These are phyloP conservation scores for Meandrina meandrites DNA, from an alignment of 92 coral and sea anemone genomes.

Conservation along the genomic window DNA sequence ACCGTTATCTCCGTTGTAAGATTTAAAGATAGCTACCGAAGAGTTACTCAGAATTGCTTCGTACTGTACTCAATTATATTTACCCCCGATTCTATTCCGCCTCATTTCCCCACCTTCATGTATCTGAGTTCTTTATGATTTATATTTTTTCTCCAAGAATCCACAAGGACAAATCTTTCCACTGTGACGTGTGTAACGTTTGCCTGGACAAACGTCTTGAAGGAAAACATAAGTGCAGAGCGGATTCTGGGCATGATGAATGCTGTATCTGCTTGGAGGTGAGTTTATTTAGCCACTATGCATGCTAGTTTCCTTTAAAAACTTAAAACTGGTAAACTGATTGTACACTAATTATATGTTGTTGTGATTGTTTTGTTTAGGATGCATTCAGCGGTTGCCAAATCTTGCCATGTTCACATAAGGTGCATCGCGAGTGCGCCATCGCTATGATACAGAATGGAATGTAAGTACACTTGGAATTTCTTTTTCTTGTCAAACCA, in stretches of 20 bases:
- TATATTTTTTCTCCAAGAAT: constrained; percentile 33
- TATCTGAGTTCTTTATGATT: background rate
- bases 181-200: constrained; percentile 83
- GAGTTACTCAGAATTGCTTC: too few species aligned
- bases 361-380: too few species aligned
- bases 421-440: constrained; percentile 75
- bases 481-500: too few species aligned
- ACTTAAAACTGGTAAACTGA: too few species aligned
- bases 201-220: constrained; percentile 75
- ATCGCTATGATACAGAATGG: constrained; percentile 62
- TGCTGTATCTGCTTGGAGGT: constrained; percentile 94
- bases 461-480: constrained; percentile 56
- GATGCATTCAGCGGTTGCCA: constrained; percentile 84
- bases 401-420: constrained; percentile 74
- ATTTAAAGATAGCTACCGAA: too few species aligned
- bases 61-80: background rate
- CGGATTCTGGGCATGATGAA: constrained; percentile 88
- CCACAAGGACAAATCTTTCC: constrained; percentile 78
- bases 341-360: too few species aligned
- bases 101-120: too few species aligned
- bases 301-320: too few species aligned
- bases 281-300: background rate
- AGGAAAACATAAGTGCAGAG: constrained; percentile 82
- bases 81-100: background rate
- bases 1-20: too few species aligned